Conservation (phyloP, 2,888 invertebrate species). For the Griposia aprilina region DNA sequence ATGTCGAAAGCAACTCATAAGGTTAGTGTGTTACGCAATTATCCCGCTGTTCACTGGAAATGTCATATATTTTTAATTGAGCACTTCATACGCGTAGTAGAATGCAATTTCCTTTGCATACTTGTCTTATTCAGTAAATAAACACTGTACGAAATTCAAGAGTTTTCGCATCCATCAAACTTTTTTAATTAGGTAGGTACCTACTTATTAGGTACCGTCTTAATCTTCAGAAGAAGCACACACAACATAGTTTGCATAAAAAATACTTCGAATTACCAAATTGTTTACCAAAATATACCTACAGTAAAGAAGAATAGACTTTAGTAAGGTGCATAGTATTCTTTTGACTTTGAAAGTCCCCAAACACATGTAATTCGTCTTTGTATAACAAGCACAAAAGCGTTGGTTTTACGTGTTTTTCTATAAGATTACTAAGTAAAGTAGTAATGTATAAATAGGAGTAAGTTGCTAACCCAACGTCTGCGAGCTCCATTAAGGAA, state of each 20-base stretch:
- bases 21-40: too few species aligned
- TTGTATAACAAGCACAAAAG: constrained; percentile 1
- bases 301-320: not conserved
- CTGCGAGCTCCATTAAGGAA: constrained; percentile 51
- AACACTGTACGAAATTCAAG: not conserved
- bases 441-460: constrained; percentile 46
- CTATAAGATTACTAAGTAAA: constrained; percentile 29
- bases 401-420: constrained; percentile 10
- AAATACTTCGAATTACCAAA: not conserved
- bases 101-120: not conserved
- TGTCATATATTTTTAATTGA: constrained; percentile 34
- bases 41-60: constrained; percentile 11
- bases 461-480: constrained; percentile 39
- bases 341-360: constrained; percentile 2
- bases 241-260: not conserved
- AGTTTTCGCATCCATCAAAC: not conserved
- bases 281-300: not conserved
- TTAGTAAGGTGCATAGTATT: constrained; percentile 3
- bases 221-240: not conserved
- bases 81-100: not conserved
- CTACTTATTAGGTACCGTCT: not conserved
- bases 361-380: constrained; percentile 14
- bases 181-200: not conserved
- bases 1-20: too few species aligned
- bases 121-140: not conserved